Evolutionary conservation across 2,113 vertebrate species (phyloP).

Genomic region (Trinectes maculatus): DNA sequence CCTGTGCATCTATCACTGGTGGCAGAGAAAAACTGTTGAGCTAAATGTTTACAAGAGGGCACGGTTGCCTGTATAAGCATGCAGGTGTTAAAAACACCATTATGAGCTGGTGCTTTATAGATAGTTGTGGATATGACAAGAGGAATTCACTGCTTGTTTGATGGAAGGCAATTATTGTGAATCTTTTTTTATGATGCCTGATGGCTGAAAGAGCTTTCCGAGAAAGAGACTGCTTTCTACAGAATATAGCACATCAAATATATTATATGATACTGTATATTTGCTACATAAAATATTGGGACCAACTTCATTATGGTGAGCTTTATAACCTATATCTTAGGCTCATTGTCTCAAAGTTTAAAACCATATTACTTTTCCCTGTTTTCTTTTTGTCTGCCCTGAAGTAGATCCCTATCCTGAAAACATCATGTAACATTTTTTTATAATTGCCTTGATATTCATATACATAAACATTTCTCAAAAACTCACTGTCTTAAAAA

Average conservation of each 20-base stretch:
- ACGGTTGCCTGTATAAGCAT: slow-evolving; percentile 47
- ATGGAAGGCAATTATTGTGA: slow-evolving; percentile 68
- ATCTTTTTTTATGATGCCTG: slow-evolving; percentile 72
- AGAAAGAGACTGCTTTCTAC: slow-evolving; percentile 41
- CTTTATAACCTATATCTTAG: slow-evolving; percentile 14
- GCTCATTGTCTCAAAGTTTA: slow-evolving; percentile 6
- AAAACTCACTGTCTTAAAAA: neutral
- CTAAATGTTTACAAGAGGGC: slow-evolving; percentile 60
- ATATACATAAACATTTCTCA: too few species aligned
- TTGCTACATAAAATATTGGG: slow-evolving; percentile 41
- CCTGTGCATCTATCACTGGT: slow-evolving; percentile 69
- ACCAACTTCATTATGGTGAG: slow-evolving; percentile 32
- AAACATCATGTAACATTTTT: too few species aligned
- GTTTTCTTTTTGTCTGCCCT: neutral
- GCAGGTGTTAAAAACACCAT: slow-evolving; percentile 61
- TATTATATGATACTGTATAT: too few species aligned
- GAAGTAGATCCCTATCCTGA: neutral
- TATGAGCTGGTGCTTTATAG: slow-evolving; percentile 67
- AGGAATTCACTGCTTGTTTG: slow-evolving; percentile 62
- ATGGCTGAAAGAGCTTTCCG: slow-evolving; percentile 33
- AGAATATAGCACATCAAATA: slow-evolving; percentile 35
- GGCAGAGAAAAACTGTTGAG: slow-evolving; percentile 60
- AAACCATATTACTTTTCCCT: neutral
- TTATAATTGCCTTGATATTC: too few species aligned
- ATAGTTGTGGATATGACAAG: slow-evolving; percentile 58